These are phyloP conservation scores for Oppia nitens DNA, from an alignment of 1,140 invertebrate genomes.

Conservation along the genomic window DNA sequence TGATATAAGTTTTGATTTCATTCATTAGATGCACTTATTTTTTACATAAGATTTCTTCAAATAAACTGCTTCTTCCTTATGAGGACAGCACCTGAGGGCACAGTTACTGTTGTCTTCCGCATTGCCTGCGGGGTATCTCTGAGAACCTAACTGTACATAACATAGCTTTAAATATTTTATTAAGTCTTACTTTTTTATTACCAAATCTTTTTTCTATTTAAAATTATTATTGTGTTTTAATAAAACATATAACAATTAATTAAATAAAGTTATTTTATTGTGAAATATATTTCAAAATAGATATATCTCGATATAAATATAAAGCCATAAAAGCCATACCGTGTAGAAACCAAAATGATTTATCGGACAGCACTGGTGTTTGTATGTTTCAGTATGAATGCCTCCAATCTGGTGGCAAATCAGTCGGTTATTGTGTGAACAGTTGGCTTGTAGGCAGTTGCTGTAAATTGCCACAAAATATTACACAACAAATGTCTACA, in stretches of 20 bases:
- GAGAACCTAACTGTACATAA: neutral
- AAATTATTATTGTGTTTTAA: too few species aligned
- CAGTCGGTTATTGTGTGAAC: slow-evolving; percentile 76
- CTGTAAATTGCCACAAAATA: slow-evolving; percentile 34
- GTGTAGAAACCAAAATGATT: neutral
- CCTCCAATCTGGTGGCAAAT: slow-evolving; percentile 70
- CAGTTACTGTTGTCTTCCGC: neutral
- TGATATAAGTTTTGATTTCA: too few species aligned
- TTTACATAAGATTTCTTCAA: too few species aligned
- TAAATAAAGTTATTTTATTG: too few species aligned
- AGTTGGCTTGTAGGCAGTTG: slow-evolving; percentile 80
- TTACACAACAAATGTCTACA: neutral
- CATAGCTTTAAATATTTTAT: too few species aligned
- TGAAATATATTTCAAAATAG: too few species aligned
- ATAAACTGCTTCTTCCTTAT: neutral
- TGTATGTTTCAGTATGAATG: slow-evolving; percentile 92
- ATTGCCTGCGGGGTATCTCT: neutral
- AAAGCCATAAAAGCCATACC: neutral
- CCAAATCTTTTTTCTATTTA: too few species aligned
- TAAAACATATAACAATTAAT: too few species aligned
- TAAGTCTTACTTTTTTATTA: too few species aligned
- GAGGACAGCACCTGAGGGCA: neutral
- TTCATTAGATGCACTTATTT: too few species aligned
- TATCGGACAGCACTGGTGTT: slow-evolving; percentile 44
- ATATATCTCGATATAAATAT: neutral